phyloP scores from a whole-genome alignment of 2,888 invertebrate genomes.

The Rhagonycha lutea region DNA sequence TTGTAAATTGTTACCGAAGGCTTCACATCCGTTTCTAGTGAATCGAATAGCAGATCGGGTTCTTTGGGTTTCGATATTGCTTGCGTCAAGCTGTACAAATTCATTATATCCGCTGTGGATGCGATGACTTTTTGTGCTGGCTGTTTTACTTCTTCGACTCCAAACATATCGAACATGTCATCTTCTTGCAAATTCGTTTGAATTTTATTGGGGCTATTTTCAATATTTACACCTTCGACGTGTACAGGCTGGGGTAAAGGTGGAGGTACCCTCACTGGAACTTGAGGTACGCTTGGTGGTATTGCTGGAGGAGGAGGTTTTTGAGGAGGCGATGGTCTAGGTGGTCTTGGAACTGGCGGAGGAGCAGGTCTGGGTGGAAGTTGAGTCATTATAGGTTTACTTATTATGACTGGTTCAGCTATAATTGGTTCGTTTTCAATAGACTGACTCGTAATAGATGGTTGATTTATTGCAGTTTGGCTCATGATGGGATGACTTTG shows the following conservation, averaged over 20 bases:
- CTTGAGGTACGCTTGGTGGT: constrained; percentile 32
- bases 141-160: constrained; percentile 38
- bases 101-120: constrained; percentile 52
- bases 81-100: constrained; percentile 46
- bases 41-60: constrained; percentile 38
- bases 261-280: constrained; percentile 38
- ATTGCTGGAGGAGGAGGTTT: constrained; percentile 48
- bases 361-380: constrained; percentile 13
- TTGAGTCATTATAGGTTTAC: background rate
- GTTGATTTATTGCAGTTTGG: background rate
- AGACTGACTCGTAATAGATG: background rate
- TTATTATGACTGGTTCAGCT: background rate
- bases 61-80: constrained; percentile 24
- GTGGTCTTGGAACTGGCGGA: constrained; percentile 33
- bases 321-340: constrained; percentile 43
- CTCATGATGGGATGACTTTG: background rate
- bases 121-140: constrained; percentile 50
- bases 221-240: background rate
- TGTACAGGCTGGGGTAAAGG: constrained; percentile 31
- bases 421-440: background rate
- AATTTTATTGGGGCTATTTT: constrained; percentile 24
- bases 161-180: constrained; percentile 52
- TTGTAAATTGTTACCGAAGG: background rate
- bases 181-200: constrained; percentile 24
- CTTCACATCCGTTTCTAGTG: constrained; percentile 29